phyloP scores from a whole-genome alignment of 1,140 invertebrate species.

The Parasteatoda tepidariorum region DNA sequence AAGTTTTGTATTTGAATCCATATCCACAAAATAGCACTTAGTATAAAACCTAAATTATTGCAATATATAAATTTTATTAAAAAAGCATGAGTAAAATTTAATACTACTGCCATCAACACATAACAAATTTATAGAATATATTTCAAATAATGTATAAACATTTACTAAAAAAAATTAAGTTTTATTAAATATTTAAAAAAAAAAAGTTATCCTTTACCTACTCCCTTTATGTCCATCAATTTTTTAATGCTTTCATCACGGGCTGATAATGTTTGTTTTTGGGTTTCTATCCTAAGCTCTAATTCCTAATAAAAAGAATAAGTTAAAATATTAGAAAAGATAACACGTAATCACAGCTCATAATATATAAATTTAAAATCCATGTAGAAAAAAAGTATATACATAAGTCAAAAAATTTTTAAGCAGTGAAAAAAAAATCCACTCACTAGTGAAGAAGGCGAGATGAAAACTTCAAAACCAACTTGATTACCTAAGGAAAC shows the following conservation, averaged over 20 bases:
- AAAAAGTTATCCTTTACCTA: slow-evolving; percentile 74
- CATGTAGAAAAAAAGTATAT: background rate
- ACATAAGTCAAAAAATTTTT: background rate
- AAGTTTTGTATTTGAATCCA: too few relatives aligned
- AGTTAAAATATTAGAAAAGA: background rate
- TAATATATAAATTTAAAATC: too few relatives aligned
- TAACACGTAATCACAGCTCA: too few relatives aligned
- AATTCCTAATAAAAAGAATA: slow-evolving; percentile 79
- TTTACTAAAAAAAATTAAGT: background rate
- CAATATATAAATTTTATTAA: background rate
- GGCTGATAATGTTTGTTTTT: slow-evolving; percentile 95
- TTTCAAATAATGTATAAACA: too few relatives aligned
- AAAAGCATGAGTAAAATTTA: background rate
- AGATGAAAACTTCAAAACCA: background rate
- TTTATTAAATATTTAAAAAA: background rate
- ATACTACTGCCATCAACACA: background rate
- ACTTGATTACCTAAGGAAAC: too few relatives aligned
- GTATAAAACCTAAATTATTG: slow-evolving; percentile 31
- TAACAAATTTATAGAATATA: background rate
- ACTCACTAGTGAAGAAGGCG: too few relatives aligned
- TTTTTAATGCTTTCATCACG: slow-evolving; percentile 99
- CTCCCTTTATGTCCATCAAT: slow-evolving; percentile 97
- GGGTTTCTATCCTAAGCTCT: slow-evolving; percentile 95
- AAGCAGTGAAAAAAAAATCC: too few relatives aligned
- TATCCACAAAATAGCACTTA: too few relatives aligned